These are phyloP conservation scores for Odontocolon sp. DNA, from an alignment of 2,888 invertebrate species.

Conservation along the genomic window DNA sequence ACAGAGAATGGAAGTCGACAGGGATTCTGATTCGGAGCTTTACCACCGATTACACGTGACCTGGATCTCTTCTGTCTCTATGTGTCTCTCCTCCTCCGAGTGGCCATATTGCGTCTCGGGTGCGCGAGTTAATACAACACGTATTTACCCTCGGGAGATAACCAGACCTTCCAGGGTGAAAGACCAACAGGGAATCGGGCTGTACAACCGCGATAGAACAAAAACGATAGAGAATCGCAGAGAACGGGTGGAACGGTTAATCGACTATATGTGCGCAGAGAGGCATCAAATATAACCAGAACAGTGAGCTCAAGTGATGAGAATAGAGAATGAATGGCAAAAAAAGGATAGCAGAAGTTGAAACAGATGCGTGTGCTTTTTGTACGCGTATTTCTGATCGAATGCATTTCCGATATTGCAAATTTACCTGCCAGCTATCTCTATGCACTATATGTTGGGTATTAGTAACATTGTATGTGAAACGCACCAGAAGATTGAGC, in stretches of 20 bases:
- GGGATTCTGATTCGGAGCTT: conserved; percentile 1
- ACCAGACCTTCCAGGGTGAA: no score
- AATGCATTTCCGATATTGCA: conserved; percentile 31
- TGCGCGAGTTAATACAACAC: conserved; percentile 45
- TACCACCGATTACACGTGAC: conserved; percentile 58
- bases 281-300: conserved; percentile 2
- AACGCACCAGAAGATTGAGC: conserved; percentile 11
- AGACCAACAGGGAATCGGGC: no score
- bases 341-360: not conserved
- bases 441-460: conserved; percentile 1
- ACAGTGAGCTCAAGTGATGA: not conserved
- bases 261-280: conserved; percentile 23
- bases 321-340: not conserved
- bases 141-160: conserved; percentile 53
- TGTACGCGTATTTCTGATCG: not conserved
- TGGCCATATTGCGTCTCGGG: conserved; percentile 49
- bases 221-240: not conserved
- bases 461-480: conserved; percentile 26
- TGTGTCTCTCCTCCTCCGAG: conserved; percentile 38
- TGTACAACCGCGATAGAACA: not conserved
- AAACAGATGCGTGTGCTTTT: not conserved
- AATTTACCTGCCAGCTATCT: conserved; percentile 11
- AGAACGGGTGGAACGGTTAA: conserved; percentile 32
- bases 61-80: conserved; percentile 38
- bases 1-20: conserved; percentile 12